Evolutionary conservation across 2,113 vertebrate species (phyloP), one percentile per base, ranked within the genome.

Genomic region (Formicarius rufipectus): DNA sequence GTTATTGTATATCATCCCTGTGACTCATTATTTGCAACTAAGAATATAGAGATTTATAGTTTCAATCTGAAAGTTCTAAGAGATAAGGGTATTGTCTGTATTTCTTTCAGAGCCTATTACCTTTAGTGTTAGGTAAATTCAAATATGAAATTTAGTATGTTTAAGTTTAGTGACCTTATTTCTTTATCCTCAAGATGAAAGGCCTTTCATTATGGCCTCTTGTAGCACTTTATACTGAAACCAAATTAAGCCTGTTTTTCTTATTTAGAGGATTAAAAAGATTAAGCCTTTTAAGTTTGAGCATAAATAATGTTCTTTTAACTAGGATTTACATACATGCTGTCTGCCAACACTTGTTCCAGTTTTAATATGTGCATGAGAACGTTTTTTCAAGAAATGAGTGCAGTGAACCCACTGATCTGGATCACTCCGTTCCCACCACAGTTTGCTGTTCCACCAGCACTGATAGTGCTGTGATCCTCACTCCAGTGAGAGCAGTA

Each of bases 381-480:
- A 91, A 49, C 18, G 49, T 23, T 33, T 8, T 91, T 52, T 59
- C 31, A 82, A 47, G 81, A 55, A 63, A 40, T 18, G 35, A 81
- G 42, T 71, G 76, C 84, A 59, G 56, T 79, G 75, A 93, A 82
- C 44, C 71, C 58, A 10, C 39, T 59, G 52, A 30, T 45, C 14
- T 0, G 1, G 42, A 71, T 63, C 4, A 1, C 64, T 6, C 42
- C 0, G 0, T 74, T 94, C 92, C 81, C 60, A 59, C 73, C 42
- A 4, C 3, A 19, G 19, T 56, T 76, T 89, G 50, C 76, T 4
- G 10, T 19, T 80, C 62, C 4, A 4, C 56, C 14, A 50, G 66
- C 56, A 28, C 40, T 49, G 86, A 33, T 3, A 3, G 31, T 40
- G n/a, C 76, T 49, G 52, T 6, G 89, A 67, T 74, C 87, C 64